These are phyloP conservation scores for Ichneumoninae sp. DNA, from an alignment of 2,888 invertebrate species.

Conservation along the genomic window DNA sequence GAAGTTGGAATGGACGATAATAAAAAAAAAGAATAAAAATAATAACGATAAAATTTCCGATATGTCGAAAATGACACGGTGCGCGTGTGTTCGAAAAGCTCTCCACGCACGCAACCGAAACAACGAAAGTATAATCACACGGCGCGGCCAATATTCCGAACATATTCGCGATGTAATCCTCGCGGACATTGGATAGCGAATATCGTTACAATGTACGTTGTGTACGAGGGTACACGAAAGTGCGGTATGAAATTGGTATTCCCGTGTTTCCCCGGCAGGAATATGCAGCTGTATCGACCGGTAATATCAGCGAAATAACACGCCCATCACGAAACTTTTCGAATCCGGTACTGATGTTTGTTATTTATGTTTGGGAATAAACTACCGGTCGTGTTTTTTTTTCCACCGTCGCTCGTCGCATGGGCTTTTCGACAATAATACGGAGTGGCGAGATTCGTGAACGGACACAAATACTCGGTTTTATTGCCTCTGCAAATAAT, in stretches of 20 bases:
- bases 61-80: neutral
- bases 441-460: neutral
- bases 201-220: conserved; percentile 54
- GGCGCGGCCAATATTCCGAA: conserved; percentile 50
- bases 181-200: conserved; percentile 50
- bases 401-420: conserved; percentile 34
- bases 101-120: conserved; percentile 36
- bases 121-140: conserved; percentile 51
- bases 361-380: conserved; percentile 57
- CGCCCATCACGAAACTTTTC: conserved; percentile 18
- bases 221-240: conserved; percentile 36
- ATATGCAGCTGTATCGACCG: conserved; percentile 18
- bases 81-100: neutral
- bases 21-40: conserved; percentile 2
- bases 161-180: conserved; percentile 57
- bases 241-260: conserved; percentile 64
- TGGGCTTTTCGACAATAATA: conserved; percentile 35
- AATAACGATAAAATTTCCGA: neutral
- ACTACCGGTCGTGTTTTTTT: conserved; percentile 36
- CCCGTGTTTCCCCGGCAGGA: conserved; percentile 41
- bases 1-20: neutral
- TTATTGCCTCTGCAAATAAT: neutral
- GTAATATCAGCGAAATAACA: conserved; percentile 31
- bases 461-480: neutral
- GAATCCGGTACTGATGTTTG: conserved; percentile 32